These are phyloP conservation scores for Saguinus oedipus DNA, from an alignment of 2,797 vertebrate genomes.

Conservation along the genomic window DNA sequence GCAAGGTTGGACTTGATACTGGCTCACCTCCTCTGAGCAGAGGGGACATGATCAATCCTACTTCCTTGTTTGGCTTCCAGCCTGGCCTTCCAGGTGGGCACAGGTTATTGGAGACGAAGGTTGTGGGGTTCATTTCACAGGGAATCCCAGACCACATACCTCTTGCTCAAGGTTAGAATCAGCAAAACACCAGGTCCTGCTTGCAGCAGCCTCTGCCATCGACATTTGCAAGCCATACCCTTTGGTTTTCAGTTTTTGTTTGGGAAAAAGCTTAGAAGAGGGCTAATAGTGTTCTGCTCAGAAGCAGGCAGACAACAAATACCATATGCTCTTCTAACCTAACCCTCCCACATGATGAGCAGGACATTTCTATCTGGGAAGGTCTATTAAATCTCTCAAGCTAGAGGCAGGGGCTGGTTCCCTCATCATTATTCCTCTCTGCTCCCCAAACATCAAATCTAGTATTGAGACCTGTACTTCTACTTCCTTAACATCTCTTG, in stretches of 20 bases:
- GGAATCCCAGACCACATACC: not conserved
- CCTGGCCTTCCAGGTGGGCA: not conserved
- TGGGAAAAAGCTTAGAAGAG: not conserved
- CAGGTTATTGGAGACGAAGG: not conserved
- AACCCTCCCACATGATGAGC: not conserved
- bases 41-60: not conserved
- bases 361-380: not conserved
- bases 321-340: not conserved
- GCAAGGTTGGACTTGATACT: no score
- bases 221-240: not conserved
- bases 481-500: not conserved
- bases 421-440: not conserved
- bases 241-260: not conserved
- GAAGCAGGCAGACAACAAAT: not conserved
- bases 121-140: no score
- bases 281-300: not conserved
- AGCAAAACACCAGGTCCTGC: not conserved
- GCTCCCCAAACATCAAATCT: not conserved
- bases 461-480: no score
- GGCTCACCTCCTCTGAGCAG: rapidly evolving
- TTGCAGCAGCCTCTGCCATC: not conserved
- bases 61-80: not conserved
- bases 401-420: not conserved
- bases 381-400: not conserved
- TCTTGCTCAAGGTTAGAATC: not conserved